These are phyloP conservation scores for Grantiella picta DNA, from an alignment of 2,113 vertebrate genomes.

Conservation along the genomic window DNA sequence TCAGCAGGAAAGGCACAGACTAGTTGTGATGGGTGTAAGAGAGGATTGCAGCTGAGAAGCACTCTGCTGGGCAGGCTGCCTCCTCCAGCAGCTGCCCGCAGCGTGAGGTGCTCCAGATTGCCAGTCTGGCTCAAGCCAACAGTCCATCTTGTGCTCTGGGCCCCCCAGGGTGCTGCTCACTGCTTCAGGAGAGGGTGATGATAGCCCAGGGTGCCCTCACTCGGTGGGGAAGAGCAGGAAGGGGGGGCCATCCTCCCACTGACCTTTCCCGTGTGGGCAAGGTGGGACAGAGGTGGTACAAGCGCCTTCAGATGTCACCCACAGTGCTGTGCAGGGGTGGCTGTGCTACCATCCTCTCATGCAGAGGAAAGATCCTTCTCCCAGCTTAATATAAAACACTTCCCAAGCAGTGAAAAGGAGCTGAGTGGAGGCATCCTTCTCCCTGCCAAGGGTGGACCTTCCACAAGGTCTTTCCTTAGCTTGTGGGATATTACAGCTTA, in stretches of 20 bases:
- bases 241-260: background rate
- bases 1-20: conserved; percentile 9
- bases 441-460: background rate
- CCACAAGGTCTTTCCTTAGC: background rate
- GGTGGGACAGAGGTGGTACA: background rate
- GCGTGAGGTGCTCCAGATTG: background rate
- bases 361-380: background rate
- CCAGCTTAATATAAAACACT: background rate
- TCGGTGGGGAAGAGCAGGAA: background rate
- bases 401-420: background rate
- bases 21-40: background rate
- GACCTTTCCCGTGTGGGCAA: background rate
- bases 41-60: background rate
- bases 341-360: background rate
- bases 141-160: background rate
- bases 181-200: background rate
- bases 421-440: background rate
- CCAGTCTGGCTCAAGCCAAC: background rate
- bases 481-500: background rate
- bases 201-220: background rate
- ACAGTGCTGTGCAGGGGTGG: background rate
- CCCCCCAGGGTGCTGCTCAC: background rate
- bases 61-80: background rate
- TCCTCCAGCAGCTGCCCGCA: background rate
- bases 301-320: background rate